These are phyloP conservation scores for Scelioninae gen. 1 DNA, from an alignment of 2,888 invertebrate genomes.

Conservation along the genomic window DNA sequence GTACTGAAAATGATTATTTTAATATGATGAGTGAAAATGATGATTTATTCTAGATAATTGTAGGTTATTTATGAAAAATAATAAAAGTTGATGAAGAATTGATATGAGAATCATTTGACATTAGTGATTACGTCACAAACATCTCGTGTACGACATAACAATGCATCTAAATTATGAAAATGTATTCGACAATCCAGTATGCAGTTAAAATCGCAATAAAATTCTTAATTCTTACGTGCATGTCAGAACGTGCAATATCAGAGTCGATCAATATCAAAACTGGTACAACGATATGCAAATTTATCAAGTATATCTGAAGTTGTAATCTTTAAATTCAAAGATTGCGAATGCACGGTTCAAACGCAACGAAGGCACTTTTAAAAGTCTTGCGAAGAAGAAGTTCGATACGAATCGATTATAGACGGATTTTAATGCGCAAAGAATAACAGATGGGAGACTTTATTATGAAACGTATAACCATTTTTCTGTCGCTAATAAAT, in stretches of 20 bases:
- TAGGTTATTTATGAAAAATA: background rate
- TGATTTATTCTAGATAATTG: no score
- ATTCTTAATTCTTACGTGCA: slow-evolving; percentile 55
- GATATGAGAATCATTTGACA: background rate
- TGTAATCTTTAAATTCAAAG: slow-evolving; percentile 66
- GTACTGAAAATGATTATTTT: no score
- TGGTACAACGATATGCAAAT: slow-evolving; percentile 67
- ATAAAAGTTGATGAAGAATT: background rate
- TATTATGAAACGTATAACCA: slow-evolving; percentile 45
- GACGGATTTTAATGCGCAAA: slow-evolving; percentile 42
- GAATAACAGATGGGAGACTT: slow-evolving; percentile 49
- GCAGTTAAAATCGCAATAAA: slow-evolving; percentile 55
- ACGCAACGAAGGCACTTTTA: slow-evolving; percentile 50
- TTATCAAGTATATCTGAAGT: slow-evolving; percentile 67
- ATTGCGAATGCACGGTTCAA: slow-evolving; percentile 59
- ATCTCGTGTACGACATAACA: slow-evolving; percentile 15
- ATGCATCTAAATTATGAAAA: slow-evolving; percentile 44
- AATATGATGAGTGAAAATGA: no score
- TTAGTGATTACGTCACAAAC: slow-evolving; percentile 9
- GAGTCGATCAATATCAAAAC: slow-evolving; percentile 64
- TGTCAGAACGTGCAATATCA: slow-evolving; percentile 55
- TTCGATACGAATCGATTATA: slow-evolving; percentile 63
- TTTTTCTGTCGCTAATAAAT: slow-evolving; percentile 40
- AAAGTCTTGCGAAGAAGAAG: slow-evolving; percentile 45
- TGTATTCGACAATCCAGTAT: slow-evolving; percentile 25